These are phyloP conservation scores for Hylomyscus alleni DNA, from an alignment of 2,797 vertebrate genomes.

Conservation along the genomic window DNA sequence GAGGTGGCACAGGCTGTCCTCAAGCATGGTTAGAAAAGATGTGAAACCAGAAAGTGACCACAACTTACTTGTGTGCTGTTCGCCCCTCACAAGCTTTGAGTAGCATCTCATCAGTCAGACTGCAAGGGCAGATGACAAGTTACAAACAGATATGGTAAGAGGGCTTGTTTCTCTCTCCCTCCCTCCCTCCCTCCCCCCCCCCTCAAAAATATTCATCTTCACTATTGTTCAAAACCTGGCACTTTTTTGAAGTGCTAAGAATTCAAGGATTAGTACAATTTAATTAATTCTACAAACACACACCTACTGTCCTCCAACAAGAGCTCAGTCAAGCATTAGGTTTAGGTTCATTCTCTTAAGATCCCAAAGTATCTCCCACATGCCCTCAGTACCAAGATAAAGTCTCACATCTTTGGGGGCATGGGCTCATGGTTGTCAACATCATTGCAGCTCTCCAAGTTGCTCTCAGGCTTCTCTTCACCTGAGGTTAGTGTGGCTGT, in stretches of 20 bases:
- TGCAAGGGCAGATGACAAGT: slow-evolving; percentile 74
- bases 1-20: background rate
- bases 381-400: background rate
- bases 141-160: background rate
- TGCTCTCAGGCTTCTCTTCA: slow-evolving; percentile 88
- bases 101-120: slow-evolving; percentile 93
- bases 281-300: background rate
- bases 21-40: background rate
- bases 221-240: background rate
- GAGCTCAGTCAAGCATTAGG: background rate
- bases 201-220: background rate
- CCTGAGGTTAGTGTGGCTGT: slow-evolving; percentile 91
- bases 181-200: background rate
- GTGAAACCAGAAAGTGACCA: background rate
- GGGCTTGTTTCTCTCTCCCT: background rate
- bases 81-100: slow-evolving; percentile 94
- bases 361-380: background rate
- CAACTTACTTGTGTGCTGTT: slow-evolving; percentile 97
- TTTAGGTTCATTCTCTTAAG: background rate
- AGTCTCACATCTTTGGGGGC: slow-evolving; percentile 75
- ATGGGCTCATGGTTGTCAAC: slow-evolving; percentile 87
- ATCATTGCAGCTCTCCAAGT: slow-evolving; percentile 84
- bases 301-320: background rate
- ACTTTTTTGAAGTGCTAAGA: background rate
- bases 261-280: background rate